Evolutionary conservation across 2,113 vertebrate genomes (phyloP).

Genomic region (Tetraodon nigroviridis): DNA sequence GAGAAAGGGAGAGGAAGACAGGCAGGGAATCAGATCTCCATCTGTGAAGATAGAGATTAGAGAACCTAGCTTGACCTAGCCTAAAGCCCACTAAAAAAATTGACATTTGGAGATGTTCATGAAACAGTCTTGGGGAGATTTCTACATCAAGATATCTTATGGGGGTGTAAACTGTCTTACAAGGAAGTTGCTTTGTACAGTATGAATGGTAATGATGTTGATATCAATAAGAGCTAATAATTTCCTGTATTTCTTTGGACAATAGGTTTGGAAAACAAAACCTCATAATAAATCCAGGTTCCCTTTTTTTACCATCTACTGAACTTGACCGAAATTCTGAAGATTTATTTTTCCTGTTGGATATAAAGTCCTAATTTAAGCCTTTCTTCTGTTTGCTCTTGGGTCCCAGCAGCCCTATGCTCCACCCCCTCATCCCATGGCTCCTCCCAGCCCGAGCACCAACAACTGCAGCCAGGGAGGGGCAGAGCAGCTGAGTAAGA

Average conservation of each 20-base stretch:
- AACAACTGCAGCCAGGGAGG: slow-evolving; percentile 89
- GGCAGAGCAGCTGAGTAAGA: slow-evolving; percentile 96
- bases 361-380: not conserved
- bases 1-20: slow-evolving; percentile 9
- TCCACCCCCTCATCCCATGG: slow-evolving; percentile 96
- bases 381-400: not conserved
- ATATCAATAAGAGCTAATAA: too few species aligned
- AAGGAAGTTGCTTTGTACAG: slow-evolving; percentile 51
- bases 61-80: too few species aligned
- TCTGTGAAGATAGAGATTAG: not conserved
- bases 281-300: too few species aligned
- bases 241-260: too few species aligned
- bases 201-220: slow-evolving; percentile 39
- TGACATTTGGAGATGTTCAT: slow-evolving; percentile 27
- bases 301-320: too few species aligned
- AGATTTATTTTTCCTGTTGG: slow-evolving; percentile 4
- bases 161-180: slow-evolving; percentile 60
- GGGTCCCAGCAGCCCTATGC: slow-evolving; percentile 92
- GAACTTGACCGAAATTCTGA: too few species aligned
- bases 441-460: slow-evolving; percentile 97
- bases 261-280: too few species aligned
- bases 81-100: too few species aligned
- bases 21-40: slow-evolving; percentile 13
- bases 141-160: slow-evolving; percentile 38
- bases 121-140: slow-evolving; percentile 42